A percentile compares a stretch with the other conserved stretches of the same genome.
Conservation (phyloP, 1,140 invertebrate species). For the Leguminivora glycinivorella region DNA sequence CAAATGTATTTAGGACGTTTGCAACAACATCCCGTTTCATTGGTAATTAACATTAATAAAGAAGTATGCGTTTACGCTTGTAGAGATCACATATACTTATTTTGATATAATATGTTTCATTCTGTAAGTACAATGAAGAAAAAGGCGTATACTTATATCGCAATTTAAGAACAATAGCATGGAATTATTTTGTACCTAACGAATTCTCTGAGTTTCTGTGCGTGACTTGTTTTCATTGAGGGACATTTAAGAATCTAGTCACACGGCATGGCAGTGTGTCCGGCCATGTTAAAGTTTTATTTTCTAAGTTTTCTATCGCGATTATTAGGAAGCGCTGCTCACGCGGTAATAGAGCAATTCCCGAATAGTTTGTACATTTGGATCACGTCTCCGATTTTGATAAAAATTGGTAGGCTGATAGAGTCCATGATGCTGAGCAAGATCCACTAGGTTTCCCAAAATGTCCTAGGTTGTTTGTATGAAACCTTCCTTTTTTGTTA, state of each 20-base stretch:
- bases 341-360: too few relatives aligned
- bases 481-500: too few relatives aligned
- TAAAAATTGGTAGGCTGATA: too few relatives aligned
- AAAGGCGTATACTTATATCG: neutral
- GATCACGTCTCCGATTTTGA: too few relatives aligned
- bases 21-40: slow-evolving; percentile 18
- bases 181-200: neutral
- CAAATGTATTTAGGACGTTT: slow-evolving; percentile 26
- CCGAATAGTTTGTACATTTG: too few relatives aligned
- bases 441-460: too few relatives aligned
- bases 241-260: slow-evolving; percentile 3
- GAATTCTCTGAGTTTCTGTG: neutral
- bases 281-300: neutral
- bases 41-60: slow-evolving; percentile 19
- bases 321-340: neutral
- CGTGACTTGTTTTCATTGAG: neutral
- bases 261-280: neutral
- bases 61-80: slow-evolving; percentile 7
- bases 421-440: too few relatives aligned
- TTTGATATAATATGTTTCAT: neutral
- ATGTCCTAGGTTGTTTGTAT: too few relatives aligned
- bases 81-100: neutral
- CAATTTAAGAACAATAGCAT: slow-evolving; percentile 7
- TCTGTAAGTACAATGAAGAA: neutral
- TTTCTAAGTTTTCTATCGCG: neutral